Percentiles rank a stretch among this genome's conserved stretches.
These are phyloP conservation scores for Abrostola tripartita DNA, from an alignment of 2,888 invertebrate species.

Conservation along the genomic window DNA sequence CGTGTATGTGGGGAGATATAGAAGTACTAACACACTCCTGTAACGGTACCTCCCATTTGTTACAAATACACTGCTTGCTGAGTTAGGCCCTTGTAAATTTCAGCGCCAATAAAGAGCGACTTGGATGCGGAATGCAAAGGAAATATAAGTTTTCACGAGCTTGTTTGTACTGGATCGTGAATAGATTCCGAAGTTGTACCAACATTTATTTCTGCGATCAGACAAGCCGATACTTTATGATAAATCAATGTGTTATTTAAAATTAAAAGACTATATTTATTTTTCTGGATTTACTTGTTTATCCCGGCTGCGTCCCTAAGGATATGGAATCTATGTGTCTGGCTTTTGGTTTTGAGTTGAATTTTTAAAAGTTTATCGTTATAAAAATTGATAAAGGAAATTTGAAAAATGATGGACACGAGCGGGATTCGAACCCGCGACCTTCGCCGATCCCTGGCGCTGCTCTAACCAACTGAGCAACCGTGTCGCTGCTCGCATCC, in stretches of 20 bases:
- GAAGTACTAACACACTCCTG: conserved; percentile 15
- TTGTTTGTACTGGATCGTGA: conserved; percentile 15
- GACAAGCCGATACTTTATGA: conserved; percentile 41
- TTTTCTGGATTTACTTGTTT: conserved; percentile 24
- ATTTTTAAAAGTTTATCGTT: conserved; percentile 1
- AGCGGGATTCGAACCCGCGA: too few species aligned
- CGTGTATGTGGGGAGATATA: conserved; percentile 17
- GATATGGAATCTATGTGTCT: conserved; percentile 37
- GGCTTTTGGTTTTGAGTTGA: conserved; percentile 27
- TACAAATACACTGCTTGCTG: conserved; percentile 41
- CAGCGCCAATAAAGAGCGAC: conserved; percentile 23
- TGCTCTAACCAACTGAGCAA: too few species aligned
- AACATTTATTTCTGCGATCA: conserved; percentile 33
- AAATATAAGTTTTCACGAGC: background rate
- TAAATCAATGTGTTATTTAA: conserved; percentile 43
- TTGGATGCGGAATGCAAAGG: conserved; percentile 32
- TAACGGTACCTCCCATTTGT: conserved; percentile 16
- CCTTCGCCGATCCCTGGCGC: too few species aligned
- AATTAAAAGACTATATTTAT: conserved; percentile 44
- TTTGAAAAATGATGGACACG: too few species aligned
- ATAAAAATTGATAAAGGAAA: too few species aligned
- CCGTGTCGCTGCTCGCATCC: too few species aligned
- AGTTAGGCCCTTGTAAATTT: conserved; percentile 11
- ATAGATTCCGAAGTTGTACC: conserved; percentile 31
- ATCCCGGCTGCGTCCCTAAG: conserved; percentile 13